Evolutionary conservation across 2,888 invertebrate genomes (phyloP).

Genomic region (Cephus sareptanus): DNA sequence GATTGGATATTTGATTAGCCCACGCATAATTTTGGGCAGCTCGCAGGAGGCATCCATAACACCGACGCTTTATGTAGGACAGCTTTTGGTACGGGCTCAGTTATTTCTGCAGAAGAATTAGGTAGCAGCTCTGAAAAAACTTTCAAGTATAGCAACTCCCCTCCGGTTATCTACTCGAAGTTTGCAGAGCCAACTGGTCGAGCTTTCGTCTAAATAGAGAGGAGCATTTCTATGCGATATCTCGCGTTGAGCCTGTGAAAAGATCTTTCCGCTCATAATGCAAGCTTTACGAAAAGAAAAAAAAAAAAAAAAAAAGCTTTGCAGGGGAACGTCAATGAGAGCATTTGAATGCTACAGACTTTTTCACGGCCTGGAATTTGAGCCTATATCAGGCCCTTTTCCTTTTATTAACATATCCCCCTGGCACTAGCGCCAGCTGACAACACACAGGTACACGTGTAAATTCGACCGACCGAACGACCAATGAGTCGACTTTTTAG

Average conservation of each 20-base stretch:
- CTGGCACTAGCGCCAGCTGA: background rate
- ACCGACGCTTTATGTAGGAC: background rate
- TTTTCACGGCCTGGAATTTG: constrained; percentile 21
- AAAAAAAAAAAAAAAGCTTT: constrained; percentile 25
- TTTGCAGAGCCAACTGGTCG: constrained; percentile 3
- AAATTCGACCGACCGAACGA: no score
- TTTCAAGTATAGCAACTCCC: background rate
- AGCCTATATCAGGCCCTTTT: no score
- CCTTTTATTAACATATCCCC: constrained; percentile 17
- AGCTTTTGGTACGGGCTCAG: background rate
- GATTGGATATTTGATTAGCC: no score
- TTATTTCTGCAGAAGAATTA: constrained; percentile 1
- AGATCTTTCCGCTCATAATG: constrained; percentile 39
- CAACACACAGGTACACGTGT: background rate
- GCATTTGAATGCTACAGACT: constrained; percentile 37
- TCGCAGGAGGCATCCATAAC: no score
- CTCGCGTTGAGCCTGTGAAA: constrained; percentile 35
- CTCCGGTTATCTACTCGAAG: constrained; percentile 3
- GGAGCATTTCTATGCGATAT: constrained; percentile 44
- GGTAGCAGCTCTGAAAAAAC: background rate
- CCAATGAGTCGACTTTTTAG: no score
- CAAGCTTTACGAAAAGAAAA: constrained; percentile 30
- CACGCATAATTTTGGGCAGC: no score
- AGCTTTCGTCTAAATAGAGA: constrained; percentile 32
- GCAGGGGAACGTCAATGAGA: constrained; percentile 30